Evolutionary conservation across 2,113 vertebrate genomes (phyloP).

Genomic region (Gopherus flavomarginatus): DNA sequence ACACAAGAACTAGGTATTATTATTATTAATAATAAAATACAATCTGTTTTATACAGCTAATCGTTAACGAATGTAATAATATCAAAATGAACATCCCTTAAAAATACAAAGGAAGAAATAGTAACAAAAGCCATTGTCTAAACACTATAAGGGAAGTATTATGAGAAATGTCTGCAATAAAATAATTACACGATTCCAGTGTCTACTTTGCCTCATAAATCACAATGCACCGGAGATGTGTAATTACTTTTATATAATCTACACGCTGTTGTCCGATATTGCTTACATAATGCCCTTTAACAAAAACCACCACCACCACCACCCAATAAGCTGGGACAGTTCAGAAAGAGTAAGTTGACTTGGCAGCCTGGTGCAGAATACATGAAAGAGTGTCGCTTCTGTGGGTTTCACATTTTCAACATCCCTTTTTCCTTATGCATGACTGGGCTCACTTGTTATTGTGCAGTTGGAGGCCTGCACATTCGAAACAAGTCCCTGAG

Average conservation of each 20-base stretch:
- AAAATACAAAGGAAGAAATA: background rate
- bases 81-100: background rate
- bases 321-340: background rate
- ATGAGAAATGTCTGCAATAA: conserved; percentile 19
- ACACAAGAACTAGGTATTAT: background rate
- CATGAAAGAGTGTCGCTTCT: background rate
- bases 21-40: background rate
- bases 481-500: accelerated
- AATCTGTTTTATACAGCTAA: background rate
- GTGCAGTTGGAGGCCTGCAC: accelerated
- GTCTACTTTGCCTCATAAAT: background rate
- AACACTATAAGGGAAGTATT: background rate
- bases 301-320: background rate
- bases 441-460: background rate
- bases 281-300: background rate
- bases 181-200: background rate
- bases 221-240: background rate
- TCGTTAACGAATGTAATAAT: conserved; percentile 28
- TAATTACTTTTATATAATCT: conserved; percentile 18
- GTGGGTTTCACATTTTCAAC: background rate
- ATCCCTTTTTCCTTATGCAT: accelerated
- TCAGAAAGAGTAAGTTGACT: background rate
- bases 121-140: background rate
- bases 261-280: background rate
- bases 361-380: background rate